These are phyloP conservation scores for Meriones psammophilus DNA, from an alignment of 2,797 vertebrate genomes.

Conservation along the genomic window DNA sequence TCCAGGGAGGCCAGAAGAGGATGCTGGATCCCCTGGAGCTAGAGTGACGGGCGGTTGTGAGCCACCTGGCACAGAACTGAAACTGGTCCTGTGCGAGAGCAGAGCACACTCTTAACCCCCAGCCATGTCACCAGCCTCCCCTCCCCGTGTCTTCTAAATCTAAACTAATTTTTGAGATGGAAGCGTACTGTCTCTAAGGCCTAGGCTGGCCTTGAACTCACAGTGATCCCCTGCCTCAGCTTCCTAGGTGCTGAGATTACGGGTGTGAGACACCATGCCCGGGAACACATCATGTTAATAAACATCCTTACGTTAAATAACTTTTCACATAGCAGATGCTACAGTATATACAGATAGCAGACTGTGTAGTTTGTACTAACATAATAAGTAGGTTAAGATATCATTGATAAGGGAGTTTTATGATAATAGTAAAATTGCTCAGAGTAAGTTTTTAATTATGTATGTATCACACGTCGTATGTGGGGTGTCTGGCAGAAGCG, in stretches of 20 bases:
- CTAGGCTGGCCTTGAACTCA: background rate
- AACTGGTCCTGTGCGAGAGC: background rate
- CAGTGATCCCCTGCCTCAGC: background rate
- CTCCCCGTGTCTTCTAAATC: background rate
- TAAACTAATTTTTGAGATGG: background rate
- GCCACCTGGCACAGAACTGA: background rate
- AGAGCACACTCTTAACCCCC: background rate
- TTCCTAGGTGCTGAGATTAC: background rate
- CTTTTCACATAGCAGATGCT: background rate
- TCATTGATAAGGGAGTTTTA: background rate
- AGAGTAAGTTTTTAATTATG: background rate
- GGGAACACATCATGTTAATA: background rate
- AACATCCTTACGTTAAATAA: background rate
- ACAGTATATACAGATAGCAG: background rate
- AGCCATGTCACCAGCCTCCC: background rate
- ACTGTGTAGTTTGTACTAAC: background rate
- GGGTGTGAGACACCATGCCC: background rate
- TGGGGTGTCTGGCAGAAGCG: background rate
- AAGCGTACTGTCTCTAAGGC: background rate
- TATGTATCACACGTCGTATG: background rate
- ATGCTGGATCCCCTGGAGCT: background rate
- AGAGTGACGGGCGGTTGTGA: background rate
- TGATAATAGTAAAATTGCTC: background rate
- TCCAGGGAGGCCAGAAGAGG: background rate
- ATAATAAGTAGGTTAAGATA: background rate